Evolutionary conservation across 2,888 invertebrate species (phyloP).

Genomic region (Therioaphis trifolii): DNA sequence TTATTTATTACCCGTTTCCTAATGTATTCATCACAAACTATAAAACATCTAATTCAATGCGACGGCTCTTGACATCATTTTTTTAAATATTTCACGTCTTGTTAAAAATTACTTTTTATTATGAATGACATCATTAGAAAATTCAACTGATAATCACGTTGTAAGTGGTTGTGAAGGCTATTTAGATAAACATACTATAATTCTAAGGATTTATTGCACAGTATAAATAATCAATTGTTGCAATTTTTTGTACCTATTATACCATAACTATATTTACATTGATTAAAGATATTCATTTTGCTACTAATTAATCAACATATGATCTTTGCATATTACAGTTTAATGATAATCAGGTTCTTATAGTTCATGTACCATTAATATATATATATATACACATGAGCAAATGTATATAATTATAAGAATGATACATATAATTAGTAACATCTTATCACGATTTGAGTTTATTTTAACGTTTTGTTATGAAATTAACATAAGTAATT

Average conservation of each 20-base stretch:
- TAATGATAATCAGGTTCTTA: too few species aligned
- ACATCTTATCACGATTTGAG: too few species aligned
- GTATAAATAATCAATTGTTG: neutral
- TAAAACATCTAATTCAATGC: too few species aligned
- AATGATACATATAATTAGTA: too few species aligned
- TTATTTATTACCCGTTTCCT: too few species aligned
- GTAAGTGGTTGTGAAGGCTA: conserved; percentile 43
- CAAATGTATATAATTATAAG: too few species aligned
- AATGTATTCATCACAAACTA: too few species aligned
- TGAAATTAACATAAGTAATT: too few species aligned
- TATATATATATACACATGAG: too few species aligned
- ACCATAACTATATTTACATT: neutral
- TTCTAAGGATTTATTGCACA: neutral
- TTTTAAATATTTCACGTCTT: neutral
- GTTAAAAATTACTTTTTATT: conserved; percentile 35
- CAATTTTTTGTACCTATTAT: neutral
- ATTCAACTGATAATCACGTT: conserved; percentile 22
- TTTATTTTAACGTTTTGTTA: too few species aligned
- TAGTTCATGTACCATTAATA: too few species aligned
- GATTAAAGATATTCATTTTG: neutral
- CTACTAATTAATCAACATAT: neutral
- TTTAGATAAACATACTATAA: conserved; percentile 36
- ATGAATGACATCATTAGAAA: conserved; percentile 6
- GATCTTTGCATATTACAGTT: neutral
- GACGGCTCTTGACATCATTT: neutral